Evolutionary conservation across 35 echinoderm and acorn worm species (phyloP), one percentile per base, ranked within the genome.

Genomic region (Acanthaster planci): DNA sequence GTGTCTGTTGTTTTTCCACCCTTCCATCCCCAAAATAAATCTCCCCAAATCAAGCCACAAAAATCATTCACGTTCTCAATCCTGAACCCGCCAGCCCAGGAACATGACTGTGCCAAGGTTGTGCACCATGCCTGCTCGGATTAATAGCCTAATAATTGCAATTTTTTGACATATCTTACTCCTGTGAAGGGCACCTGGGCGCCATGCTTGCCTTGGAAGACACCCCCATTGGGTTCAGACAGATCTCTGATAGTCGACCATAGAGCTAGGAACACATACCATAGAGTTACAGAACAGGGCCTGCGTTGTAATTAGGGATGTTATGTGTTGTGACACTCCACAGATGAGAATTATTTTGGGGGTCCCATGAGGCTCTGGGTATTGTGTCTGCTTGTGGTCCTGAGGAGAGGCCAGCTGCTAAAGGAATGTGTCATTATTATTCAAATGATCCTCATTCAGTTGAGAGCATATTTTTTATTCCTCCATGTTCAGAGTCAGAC

Each of bases 141-240:
- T 72, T 72, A 72, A 72, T 72, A 72, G 34, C 19, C 64, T 72
- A 72, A 72, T 72, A 72, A 72, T 72, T 72, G 64, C 64, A 72
- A 72, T 72, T 26, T 72, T 72, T 72, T 72, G 64, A 72, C 64
- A 72, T 72, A 72, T 72, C 30, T 72, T 31, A 72, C 23, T 29
- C 23, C 64, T 72, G 14, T 30, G 64, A 72, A 72, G 64, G 64
- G 64, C 64, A 72, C 23, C 15, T 31, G 29, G 64, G 64, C 64
- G 64, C 64, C 64, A 72, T 35, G 14, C 29, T 72, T 72, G 34
- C 64, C 64, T 72, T 72, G 64, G 64, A 72, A 26, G 64, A 36
- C 18, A 72, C 21, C 59, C 30, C 59, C 59, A 27, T 67, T 67
- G 59, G 59, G 59, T 29, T 47, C 42, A 47, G 64, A 29, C 64